Evolutionary conservation across 2,797 vertebrate species (phyloP).

Genomic region (Anabacerthia variegaticeps): DNA sequence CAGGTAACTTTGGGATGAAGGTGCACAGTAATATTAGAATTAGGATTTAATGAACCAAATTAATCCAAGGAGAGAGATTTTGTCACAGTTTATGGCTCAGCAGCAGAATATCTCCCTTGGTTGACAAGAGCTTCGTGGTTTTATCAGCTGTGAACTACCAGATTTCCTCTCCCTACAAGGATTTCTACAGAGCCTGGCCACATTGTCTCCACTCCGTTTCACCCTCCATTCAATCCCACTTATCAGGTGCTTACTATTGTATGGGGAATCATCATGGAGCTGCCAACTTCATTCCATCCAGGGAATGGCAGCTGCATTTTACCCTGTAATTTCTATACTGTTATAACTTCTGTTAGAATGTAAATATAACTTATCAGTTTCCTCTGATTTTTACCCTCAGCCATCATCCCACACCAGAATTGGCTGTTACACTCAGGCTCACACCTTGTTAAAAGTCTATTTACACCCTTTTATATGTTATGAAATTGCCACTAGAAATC

Average conservation of each 20-base stretch:
- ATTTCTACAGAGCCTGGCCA: neutral
- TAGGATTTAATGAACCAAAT: neutral
- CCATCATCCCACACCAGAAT: neutral
- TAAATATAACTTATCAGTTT: neutral
- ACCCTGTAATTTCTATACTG: neutral
- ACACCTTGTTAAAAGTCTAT: constrained; percentile 16
- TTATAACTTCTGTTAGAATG: neutral
- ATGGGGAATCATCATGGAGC: neutral
- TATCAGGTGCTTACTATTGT: neutral
- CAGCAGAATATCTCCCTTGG: neutral
- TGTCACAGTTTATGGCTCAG: neutral
- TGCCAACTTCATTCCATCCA: neutral
- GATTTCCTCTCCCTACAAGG: neutral
- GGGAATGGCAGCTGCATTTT: neutral
- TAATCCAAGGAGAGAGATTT: neutral
- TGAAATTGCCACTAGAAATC: constrained; percentile 12
- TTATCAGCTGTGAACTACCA: neutral
- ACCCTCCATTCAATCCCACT: neutral
- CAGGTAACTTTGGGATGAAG: neutral
- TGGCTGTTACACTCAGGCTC: neutral
- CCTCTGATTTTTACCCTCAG: neutral
- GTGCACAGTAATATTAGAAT: neutral
- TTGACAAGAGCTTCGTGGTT: neutral
- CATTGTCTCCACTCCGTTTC: neutral
- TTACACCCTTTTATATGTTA: neutral